Base-by-base conservation (phyloP, 64 coral and sea anemone genomes). In the Pocillopora damicornis region DNA sequence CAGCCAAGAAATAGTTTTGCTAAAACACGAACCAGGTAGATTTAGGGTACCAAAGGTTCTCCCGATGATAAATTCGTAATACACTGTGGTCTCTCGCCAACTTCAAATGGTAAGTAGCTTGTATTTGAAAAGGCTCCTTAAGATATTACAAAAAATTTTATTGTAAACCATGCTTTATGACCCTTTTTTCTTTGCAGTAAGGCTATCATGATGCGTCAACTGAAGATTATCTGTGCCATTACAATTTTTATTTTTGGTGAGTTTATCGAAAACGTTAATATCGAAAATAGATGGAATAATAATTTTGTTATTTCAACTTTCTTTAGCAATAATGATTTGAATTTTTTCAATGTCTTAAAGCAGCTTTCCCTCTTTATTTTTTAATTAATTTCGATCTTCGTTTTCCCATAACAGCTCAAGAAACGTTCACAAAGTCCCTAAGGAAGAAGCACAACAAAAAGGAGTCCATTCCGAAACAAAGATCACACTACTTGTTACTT, bases 401-500 rank as follows among this genome's bases (percentile, higher is more conserved):
- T 79, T 79, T 71, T 11, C 67, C 22, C 67, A 1, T 71, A 23
- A n/a, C 38, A 85, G 81, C 38, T 42, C 38, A 58, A 68, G 65
- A 26, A 5, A 16, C 81, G 25, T 13, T 71, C 51, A 72, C 64
- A 7, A 85, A 85, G 51, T 85, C 81, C 13, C 0, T 45, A 13
- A 85, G 71, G 65, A 85, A 85, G 65, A 85, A 85, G 65, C 63
- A 72, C 65, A 68, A 22, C 38, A 85, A 85, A 56, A 85, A 85
- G 45, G 37, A 85, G 22, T 72, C 81, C 18, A 85, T 85, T 57
- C 63, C 81, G 13, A 65, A 2, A 9, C 36, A 73, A 8, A 85
- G 9, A 20, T 73, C 81, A 14, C 81, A 73, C 45, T 85, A 85
- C 25, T 22, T 85, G 1, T 65, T 85, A 23, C 81, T 85, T 26